A percentile compares a stretch with the other conserved stretches of the same genome.
These are phyloP conservation scores for Callaeas wilsoni DNA, from an alignment of 2,113 vertebrate genomes.

Conservation along the genomic window DNA sequence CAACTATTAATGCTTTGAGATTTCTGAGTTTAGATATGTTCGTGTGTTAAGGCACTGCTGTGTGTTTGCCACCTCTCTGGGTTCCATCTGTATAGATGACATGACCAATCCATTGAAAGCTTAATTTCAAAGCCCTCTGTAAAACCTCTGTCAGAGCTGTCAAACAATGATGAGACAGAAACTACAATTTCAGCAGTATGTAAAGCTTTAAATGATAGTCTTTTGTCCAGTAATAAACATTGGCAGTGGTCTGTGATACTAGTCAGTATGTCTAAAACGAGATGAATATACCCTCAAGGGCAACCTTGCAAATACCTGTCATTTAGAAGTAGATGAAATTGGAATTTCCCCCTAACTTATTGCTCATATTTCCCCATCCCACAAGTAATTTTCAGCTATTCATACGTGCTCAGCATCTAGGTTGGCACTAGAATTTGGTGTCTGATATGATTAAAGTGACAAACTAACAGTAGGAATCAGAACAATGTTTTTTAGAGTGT, in stretches of 20 bases:
- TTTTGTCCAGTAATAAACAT: not conserved
- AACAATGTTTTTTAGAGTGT: not conserved
- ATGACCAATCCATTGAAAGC: not conserved
- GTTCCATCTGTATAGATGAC: not conserved
- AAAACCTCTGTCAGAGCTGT: not conserved
- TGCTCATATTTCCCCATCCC: not conserved
- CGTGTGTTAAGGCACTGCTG: too few relatives aligned
- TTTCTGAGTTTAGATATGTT: not conserved
- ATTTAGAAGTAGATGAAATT: not conserved
- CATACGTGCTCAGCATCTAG: fast-evolving
- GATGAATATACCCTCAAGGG: not conserved
- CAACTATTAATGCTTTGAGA: not conserved
- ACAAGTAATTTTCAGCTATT: not conserved
- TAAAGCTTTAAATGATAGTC: not conserved
- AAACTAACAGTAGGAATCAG: not conserved
- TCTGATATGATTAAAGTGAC: not conserved
- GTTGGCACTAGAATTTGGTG: not conserved
- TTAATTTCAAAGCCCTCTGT: not conserved
- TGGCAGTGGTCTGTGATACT: not conserved
- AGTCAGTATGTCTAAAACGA: not conserved
- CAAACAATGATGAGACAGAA: not conserved
- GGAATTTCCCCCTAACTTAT: not conserved
- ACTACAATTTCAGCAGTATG: not conserved
- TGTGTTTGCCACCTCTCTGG: not conserved
- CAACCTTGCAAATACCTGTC: not conserved